Conservation (phyloP, 2,113 vertebrate genomes). For the Oncorhynchus tshawytscha region DNA sequence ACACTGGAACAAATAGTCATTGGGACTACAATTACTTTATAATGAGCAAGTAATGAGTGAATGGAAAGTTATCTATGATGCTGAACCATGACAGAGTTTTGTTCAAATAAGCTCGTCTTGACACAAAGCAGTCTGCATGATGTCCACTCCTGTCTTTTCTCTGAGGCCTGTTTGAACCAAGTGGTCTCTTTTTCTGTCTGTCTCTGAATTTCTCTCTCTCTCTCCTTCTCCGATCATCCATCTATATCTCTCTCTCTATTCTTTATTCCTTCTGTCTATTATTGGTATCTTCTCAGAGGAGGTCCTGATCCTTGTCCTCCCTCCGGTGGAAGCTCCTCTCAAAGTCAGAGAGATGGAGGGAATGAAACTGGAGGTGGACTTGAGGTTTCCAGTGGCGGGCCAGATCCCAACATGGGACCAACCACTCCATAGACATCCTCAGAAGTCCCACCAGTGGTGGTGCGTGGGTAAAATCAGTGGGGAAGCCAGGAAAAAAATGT, state of each 20-base stretch:
- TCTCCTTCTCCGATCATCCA: not conserved
- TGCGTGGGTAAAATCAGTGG: too few relatives aligned
- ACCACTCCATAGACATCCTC: conserved; percentile 21
- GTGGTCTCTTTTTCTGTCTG: not conserved
- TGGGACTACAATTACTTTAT: not conserved
- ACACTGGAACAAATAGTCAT: not conserved
- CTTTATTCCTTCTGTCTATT: not conserved
- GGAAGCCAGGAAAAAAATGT: too few relatives aligned
- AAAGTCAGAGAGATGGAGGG: conserved; percentile 38
- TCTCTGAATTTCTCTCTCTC: not conserved
- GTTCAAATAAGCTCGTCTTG: not conserved
- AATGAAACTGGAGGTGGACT: conserved; percentile 62
- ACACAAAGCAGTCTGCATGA: not conserved
- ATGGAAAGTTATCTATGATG: not conserved
- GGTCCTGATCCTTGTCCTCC: conserved; percentile 6
- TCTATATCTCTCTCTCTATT: not conserved
- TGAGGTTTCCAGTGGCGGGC: conserved; percentile 63
- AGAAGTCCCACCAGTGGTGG: conserved; percentile 1
- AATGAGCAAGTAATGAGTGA: not conserved
- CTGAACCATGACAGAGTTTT: not conserved
- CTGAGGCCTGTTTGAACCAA: not conserved
- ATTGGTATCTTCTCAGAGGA: not conserved
- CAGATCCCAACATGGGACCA: conserved; percentile 52
- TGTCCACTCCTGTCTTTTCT: not conserved
- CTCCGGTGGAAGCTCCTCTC: conserved; percentile 21